Evolutionary conservation across 1,140 invertebrate species (phyloP), one percentile per base, ranked within the genome.

Genomic region (Orius laevigatus): DNA sequence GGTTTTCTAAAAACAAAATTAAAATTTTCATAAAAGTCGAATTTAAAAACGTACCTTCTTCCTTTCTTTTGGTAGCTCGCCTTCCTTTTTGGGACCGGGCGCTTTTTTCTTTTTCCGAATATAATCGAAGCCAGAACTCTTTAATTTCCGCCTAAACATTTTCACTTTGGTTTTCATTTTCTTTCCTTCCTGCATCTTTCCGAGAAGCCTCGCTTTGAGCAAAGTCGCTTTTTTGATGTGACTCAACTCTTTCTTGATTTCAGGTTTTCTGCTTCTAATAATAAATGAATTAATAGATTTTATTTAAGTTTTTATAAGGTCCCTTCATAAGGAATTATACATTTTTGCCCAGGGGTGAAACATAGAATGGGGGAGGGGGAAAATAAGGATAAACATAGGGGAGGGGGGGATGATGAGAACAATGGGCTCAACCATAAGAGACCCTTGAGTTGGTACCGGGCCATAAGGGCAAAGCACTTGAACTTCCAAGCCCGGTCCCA

Each of bases 21-120:
- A 43, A 52, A 43, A 44, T 2, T 20, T 36, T 14, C 34, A 47
- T 33, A 12, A 5, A 2, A 33, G 16, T 5, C 5, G 32, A 46
- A 31, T 20, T 18, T 33, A 10, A 32, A 32, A 34, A 46, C 12
- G 14, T 57, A 69, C 67, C 55, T 66, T 63, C 52, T 66, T 68
- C 18, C 58, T 60, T 34, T 67, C 66, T 0, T 61, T 54, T n/a
- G 60, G 35, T 38, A 57, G 51, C 4, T 64, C 63, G 9, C 66
- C 66, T 36, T 64, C 66, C 38, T 66, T 49, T 63, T 64, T 53
- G 65, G 61, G 53, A 57, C 59, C 40, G 19, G 36, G 44, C 2
- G 69, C 66, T 51, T 77, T 81, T 62, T 89, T 89, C 69, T 89
- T 88, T 56, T 88, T 88, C 10, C 84, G 66, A 36, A 89, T 86